Percentiles rank a stretch among this genome's conserved stretches.
These are phyloP conservation scores for Azemiops feae DNA, from an alignment of 2,113 vertebrate genomes.

Conservation along the genomic window DNA sequence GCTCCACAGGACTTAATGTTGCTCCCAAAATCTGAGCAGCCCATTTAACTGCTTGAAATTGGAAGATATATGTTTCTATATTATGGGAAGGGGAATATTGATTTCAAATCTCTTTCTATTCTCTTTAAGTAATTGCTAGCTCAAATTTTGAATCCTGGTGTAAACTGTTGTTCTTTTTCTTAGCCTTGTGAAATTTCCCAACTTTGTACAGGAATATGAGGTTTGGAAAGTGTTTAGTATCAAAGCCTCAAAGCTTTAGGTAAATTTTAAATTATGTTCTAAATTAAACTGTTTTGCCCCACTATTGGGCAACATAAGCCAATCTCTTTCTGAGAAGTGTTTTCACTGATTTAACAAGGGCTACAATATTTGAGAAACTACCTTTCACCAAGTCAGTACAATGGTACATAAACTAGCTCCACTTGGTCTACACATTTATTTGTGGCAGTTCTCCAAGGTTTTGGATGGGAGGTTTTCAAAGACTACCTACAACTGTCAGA, in stretches of 20 bases:
- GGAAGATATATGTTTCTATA: not conserved
- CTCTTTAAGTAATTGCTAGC: not conserved
- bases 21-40: not conserved
- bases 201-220: not conserved
- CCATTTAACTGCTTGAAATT: not conserved
- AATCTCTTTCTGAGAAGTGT: not conserved
- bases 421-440: not conserved
- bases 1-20: not conserved
- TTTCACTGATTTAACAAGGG: not conserved
- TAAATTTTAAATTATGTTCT: not conserved
- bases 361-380: not conserved
- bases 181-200: not conserved
- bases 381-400: not conserved
- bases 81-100: not conserved
- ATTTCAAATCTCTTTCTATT: not conserved
- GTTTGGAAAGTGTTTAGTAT: not conserved
- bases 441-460: not conserved
- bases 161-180: not conserved
- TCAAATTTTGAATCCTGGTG: conserved; percentile 1
- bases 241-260: not conserved
- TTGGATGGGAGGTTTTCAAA: not conserved
- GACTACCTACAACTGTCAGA: not conserved
- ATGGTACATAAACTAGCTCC: not conserved
- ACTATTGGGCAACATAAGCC: not conserved
- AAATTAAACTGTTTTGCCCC: not conserved